A percentile compares a stretch with the other conserved stretches of the same genome.
Evolutionary conservation across 1,140 invertebrate genomes (phyloP).

Genomic region (Drosophila tropicalis): DNA sequence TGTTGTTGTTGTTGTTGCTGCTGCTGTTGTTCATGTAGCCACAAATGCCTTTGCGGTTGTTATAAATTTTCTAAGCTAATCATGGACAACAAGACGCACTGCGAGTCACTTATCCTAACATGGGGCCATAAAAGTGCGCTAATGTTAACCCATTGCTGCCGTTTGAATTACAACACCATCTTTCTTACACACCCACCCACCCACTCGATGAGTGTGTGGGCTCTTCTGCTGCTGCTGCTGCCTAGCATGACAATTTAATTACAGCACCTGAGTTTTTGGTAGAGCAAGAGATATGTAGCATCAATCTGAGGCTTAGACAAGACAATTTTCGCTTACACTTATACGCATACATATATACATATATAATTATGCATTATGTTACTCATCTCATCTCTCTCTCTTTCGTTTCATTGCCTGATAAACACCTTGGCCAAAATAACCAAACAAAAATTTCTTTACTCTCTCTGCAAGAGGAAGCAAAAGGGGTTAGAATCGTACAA

Average conservation of each 20-base stretch:
- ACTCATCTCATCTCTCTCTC: background rate
- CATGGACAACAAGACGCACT: slow-evolving; percentile 53
- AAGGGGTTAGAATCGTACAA: background rate
- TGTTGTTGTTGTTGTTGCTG: slow-evolving; percentile 33
- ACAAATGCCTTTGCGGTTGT: slow-evolving; percentile 61
- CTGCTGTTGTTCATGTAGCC: slow-evolving; percentile 15
- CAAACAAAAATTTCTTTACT: slow-evolving; percentile 1
- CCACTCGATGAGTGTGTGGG: background rate
- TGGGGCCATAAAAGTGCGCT: slow-evolving; percentile 74
- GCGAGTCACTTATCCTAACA: slow-evolving; percentile 60
- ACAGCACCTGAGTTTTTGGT: slow-evolving; percentile 59
- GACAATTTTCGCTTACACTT: slow-evolving; percentile 50
- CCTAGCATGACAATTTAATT: slow-evolving; percentile 78
- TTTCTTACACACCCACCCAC: slow-evolving; percentile 13
- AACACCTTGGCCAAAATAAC: slow-evolving; percentile 53
- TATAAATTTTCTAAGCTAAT: slow-evolving; percentile 73
- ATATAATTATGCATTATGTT: slow-evolving; percentile 24
- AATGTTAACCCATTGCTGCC: slow-evolving; percentile 75
- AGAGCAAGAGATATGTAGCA: slow-evolving; percentile 46
- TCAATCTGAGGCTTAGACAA: slow-evolving; percentile 75
- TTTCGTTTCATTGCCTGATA: background rate
- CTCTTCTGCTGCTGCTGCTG: slow-evolving; percentile 33
- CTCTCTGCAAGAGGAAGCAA: background rate
- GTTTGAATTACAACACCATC: slow-evolving; percentile 72
- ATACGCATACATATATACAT: slow-evolving; percentile 15